phyloP scores from a whole-genome alignment of 2,797 vertebrate genomes.

The Platyrinchus mystaceus region DNA sequence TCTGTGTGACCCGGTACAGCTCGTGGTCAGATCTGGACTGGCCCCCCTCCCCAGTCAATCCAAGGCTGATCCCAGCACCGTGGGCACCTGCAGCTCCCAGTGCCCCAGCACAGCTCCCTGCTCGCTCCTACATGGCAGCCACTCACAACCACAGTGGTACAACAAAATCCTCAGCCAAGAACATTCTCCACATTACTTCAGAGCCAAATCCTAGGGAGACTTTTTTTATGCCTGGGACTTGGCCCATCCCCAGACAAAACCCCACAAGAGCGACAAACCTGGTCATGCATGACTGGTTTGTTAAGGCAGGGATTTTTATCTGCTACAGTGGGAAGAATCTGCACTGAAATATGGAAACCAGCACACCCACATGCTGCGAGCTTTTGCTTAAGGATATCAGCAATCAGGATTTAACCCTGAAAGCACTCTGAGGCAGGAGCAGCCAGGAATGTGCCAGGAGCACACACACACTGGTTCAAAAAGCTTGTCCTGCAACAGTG shows the following conservation, averaged over 20 bases:
- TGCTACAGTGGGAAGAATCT: background rate
- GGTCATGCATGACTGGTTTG: background rate
- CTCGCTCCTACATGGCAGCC: rapidly evolving
- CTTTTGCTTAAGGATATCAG: background rate
- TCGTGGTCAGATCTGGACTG: rapidly evolving
- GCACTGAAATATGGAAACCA: background rate
- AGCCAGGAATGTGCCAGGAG: background rate
- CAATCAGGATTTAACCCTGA: background rate
- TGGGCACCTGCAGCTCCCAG: rapidly evolving
- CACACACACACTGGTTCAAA: rapidly evolving
- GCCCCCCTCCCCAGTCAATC: background rate
- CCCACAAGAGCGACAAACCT: background rate
- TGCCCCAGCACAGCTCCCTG: background rate
- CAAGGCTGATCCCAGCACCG: background rate
- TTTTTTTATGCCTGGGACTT: background rate
- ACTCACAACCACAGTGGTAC: background rate
- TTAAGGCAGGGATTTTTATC: background rate
- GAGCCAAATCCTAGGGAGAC: background rate
- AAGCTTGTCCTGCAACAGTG: rapidly evolving
- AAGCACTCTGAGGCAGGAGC: background rate
- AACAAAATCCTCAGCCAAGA: background rate
- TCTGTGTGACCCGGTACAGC: rapidly evolving
- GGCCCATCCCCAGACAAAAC: background rate
- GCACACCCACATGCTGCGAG: rapidly evolving
- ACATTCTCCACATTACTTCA: background rate